Percentiles rank a stretch among this genome's conserved stretches.
phyloP scores from a whole-genome alignment of 92 coral and sea anemone species.

The Heteractis magnifica region DNA sequence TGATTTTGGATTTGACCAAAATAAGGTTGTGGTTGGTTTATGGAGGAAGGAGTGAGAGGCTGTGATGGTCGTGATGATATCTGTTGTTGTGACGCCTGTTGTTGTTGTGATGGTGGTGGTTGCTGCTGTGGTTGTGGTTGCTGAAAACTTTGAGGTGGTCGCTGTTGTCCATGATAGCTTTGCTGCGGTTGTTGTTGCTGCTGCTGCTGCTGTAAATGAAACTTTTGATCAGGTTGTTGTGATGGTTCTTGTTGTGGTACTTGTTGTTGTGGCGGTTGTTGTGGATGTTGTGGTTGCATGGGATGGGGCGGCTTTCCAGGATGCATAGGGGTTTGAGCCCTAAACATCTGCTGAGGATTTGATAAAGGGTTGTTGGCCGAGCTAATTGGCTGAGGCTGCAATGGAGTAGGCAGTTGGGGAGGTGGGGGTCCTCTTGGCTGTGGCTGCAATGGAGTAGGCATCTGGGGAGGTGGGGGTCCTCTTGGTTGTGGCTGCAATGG shows the following conservation, averaged over 20 bases:
- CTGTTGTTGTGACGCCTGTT: neutral
- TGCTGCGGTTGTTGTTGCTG: conserved; percentile 28
- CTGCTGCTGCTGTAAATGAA: conserved; percentile 26
- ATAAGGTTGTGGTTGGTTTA: conserved; percentile 8
- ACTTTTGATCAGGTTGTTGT: conserved; percentile 38
- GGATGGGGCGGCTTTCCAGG: conserved; percentile 26
- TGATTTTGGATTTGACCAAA: conserved; percentile 6
- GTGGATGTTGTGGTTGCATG: conserved; percentile 12
- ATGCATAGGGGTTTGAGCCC: conserved; percentile 9
- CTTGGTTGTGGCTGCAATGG: neutral
- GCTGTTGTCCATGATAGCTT: neutral
- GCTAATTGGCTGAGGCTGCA: conserved; percentile 14
- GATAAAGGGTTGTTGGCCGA: neutral
- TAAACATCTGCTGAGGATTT: conserved; percentile 1
- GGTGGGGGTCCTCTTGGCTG: neutral
- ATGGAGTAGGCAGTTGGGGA: conserved; percentile 8
- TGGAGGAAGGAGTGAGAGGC: conserved; percentile 15
- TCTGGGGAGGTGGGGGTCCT: neutral
- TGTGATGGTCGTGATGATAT: conserved; percentile 18
- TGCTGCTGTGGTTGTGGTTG: conserved; percentile 29
- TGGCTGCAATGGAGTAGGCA: neutral
- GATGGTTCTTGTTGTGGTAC: conserved; percentile 31
- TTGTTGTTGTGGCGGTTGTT: conserved; percentile 39
- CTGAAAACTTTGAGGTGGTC: conserved; percentile 1
- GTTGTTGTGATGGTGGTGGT: conserved; percentile 26